Evolutionary conservation across 64 coral and sea anemone species (phyloP).

Genomic region (Porites lutea): DNA sequence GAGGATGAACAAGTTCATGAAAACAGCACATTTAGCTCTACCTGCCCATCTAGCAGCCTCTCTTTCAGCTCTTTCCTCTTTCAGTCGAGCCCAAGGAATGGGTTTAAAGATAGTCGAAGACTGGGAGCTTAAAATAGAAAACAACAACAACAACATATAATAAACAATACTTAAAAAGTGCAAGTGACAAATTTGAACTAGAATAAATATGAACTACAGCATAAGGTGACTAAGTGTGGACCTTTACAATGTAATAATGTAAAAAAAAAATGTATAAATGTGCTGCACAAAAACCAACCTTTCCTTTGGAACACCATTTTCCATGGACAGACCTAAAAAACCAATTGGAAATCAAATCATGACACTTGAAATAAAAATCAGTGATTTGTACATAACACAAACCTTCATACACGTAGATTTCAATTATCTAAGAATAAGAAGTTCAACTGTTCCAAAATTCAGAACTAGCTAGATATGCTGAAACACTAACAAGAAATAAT

Average conservation of each 20-base stretch:
- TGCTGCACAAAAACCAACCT: not conserved
- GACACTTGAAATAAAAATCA: not conserved
- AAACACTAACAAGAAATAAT: too few relatives aligned
- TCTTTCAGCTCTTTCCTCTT: slow-evolving; percentile 58
- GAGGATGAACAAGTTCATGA: too few relatives aligned
- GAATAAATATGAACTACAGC: too few relatives aligned
- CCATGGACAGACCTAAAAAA: slow-evolving; percentile 9
- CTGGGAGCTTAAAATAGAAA: slow-evolving; percentile 8
- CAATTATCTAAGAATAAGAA: too few relatives aligned
- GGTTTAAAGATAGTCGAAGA: slow-evolving; percentile 4
- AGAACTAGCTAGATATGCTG: too few relatives aligned
- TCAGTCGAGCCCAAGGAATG: slow-evolving; percentile 75
- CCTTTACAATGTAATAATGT: too few relatives aligned
- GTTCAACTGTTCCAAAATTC: too few relatives aligned
- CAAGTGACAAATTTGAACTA: too few relatives aligned
- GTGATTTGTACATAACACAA: not conserved
- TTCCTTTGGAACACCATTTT: not conserved
- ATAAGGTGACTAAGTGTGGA: too few relatives aligned
- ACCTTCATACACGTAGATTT: too few relatives aligned
- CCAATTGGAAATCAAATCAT: not conserved
- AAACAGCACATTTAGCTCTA: not conserved
- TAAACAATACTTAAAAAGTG: too few relatives aligned
- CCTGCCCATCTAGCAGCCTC: slow-evolving; percentile 87
- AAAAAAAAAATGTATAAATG: not conserved
- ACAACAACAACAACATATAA: not conserved